Evolutionary conservation across 1,140 invertebrate species (phyloP).

Genomic region (Drosophila albomicans): DNA sequence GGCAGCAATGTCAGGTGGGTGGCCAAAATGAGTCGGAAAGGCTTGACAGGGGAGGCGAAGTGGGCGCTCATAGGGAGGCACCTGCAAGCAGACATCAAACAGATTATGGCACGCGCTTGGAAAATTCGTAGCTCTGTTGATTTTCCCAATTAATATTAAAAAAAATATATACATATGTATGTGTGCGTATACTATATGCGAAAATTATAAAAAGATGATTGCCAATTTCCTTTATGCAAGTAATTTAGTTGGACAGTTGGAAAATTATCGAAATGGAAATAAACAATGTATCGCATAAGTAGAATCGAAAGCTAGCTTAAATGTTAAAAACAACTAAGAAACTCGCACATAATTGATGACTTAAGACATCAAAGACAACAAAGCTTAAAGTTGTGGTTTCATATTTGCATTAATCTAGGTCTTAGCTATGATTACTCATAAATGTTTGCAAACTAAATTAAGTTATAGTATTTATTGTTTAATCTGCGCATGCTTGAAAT

Average conservation of each 20-base stretch:
- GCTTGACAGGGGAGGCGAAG: background rate
- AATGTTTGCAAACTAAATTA: too few species aligned
- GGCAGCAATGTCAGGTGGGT: background rate
- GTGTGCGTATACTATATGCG: background rate
- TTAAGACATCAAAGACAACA: background rate
- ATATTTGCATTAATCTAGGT: background rate
- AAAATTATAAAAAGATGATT: conserved; percentile 11
- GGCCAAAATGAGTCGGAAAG: background rate
- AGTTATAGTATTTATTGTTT: too few species aligned
- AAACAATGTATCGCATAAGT: background rate
- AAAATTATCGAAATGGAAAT: conserved; percentile 6
- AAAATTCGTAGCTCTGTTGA: conserved; percentile 54
- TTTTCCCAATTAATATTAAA: conserved; percentile 61
- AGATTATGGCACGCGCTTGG: conserved; percentile 69
- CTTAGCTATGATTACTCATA: too few species aligned
- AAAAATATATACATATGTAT: conserved; percentile 26
- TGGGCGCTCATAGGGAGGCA: background rate
- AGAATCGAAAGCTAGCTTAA: background rate
- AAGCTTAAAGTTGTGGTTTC: background rate
- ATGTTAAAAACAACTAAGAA: background rate
- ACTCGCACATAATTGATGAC: background rate
- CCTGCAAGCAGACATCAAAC: conserved; percentile 58
- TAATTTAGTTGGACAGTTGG: conserved; percentile 10
- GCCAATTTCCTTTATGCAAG: conserved; percentile 3
- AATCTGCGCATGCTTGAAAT: too few species aligned